Conservation (phyloP, 2,113 vertebrate genomes). For the Platysteira castanea region DNA sequence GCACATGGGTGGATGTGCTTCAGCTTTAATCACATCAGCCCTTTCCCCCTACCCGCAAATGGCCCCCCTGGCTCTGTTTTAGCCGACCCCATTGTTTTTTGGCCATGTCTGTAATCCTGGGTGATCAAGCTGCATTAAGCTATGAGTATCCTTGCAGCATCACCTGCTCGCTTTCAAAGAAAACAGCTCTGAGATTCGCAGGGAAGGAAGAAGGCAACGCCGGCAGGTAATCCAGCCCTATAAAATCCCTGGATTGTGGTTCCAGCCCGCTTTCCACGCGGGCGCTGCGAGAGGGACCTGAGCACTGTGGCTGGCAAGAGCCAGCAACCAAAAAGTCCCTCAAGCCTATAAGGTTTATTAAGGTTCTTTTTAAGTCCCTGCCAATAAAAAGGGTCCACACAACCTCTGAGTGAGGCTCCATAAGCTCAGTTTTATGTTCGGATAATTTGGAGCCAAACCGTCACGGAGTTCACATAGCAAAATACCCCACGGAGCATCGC, state of each 20-base stretch:
- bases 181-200: not conserved
- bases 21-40: not conserved
- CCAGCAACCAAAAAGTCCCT: slow-evolving; percentile 25
- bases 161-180: slow-evolving; percentile 42
- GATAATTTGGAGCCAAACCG: slow-evolving; percentile 49
- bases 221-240: slow-evolving; percentile 22
- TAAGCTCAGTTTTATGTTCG: slow-evolving; percentile 43
- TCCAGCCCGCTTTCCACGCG: not conserved
- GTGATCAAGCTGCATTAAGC: not conserved
- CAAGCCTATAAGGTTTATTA: slow-evolving; percentile 51
- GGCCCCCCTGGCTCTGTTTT: not conserved
- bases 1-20: not conserved
- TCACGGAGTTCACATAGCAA: slow-evolving; percentile 27
- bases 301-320: not conserved
- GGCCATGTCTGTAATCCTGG: not conserved
- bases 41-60: not conserved
- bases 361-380: slow-evolving; percentile 45
- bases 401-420: slow-evolving; percentile 32
- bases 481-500: slow-evolving; percentile 33
- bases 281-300: not conserved
- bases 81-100: slow-evolving; percentile 22
- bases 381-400: slow-evolving; percentile 52
- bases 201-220: slow-evolving; percentile 5
- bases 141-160: not conserved
- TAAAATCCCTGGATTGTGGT: slow-evolving; percentile 26